phyloP scores from a whole-genome alignment of 2,797 vertebrate genomes.

The Corythornis leucogaster region DNA sequence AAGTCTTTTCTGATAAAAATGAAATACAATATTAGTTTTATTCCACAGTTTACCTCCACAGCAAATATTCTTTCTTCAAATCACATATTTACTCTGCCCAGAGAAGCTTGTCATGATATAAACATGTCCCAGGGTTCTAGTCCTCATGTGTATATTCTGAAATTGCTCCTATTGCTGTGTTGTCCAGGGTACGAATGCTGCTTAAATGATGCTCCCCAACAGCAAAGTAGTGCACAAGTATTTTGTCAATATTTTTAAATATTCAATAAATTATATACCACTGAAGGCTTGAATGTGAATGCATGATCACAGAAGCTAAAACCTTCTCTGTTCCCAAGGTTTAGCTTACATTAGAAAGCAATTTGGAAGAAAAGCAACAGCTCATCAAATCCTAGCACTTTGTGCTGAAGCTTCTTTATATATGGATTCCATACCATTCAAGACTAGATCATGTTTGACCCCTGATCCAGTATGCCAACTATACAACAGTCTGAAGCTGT shows the following conservation, averaged over 20 bases:
- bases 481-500: not conserved
- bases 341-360: not conserved
- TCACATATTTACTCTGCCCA: not conserved
- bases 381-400: not conserved
- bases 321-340: not conserved
- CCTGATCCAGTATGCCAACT: not conserved
- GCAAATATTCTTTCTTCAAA: not conserved
- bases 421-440: not conserved
- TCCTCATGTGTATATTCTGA: not conserved
- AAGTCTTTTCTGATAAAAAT: constrained; percentile 30
- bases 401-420: not conserved
- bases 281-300: not conserved
- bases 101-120: not conserved
- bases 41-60: not conserved
- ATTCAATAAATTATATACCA: not conserved
- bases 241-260: not conserved
- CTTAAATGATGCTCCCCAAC: not conserved
- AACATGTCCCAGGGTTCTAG: not conserved
- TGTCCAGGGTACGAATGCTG: not conserved
- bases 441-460: not conserved
- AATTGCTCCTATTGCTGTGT: not conserved
- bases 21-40: not conserved
- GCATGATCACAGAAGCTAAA: not conserved
- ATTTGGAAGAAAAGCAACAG: not conserved
- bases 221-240: not conserved